Percentiles rank a stretch among this genome's conserved stretches.
Conservation (phyloP, 2,888 invertebrate genomes). For the Plagodis dolabraria region DNA sequence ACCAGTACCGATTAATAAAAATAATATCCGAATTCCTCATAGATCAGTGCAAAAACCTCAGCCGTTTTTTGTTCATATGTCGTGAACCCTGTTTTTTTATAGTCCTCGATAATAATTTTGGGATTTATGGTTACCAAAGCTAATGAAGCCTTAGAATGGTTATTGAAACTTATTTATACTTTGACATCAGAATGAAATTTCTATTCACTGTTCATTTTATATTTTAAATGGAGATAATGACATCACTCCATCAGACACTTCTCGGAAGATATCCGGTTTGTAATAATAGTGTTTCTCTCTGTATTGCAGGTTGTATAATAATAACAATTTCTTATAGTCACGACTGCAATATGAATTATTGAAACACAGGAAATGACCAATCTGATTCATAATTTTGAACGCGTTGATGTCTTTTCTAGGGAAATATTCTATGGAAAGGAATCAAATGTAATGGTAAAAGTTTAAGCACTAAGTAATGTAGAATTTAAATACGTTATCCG, state of each 20-base stretch:
- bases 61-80: constrained; percentile 20
- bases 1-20: too few species aligned
- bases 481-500: constrained; percentile 26
- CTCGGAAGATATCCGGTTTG: constrained; percentile 24
- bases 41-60: constrained; percentile 19
- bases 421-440: constrained; percentile 10
- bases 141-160: constrained; percentile 9
- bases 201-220: not conserved
- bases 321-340: constrained; percentile 20
- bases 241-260: constrained; percentile 11
- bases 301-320: constrained; percentile 16
- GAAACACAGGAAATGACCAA: constrained; percentile 17
- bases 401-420: constrained; percentile 33
- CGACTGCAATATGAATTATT: constrained; percentile 23
- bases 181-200: not conserved
- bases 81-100: constrained; percentile 24
- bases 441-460: not conserved
- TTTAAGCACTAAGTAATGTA: constrained; percentile 7
- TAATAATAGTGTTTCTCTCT: constrained; percentile 18
- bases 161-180: not conserved
- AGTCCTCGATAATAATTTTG: constrained; percentile 8
- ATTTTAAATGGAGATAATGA: constrained; percentile 13
- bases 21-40: constrained; percentile 2
- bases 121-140: constrained; percentile 4
- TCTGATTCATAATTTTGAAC: constrained; percentile 12